A percentile compares a stretch with the other conserved stretches of the same genome.
Evolutionary conservation across 2,797 vertebrate species (phyloP).

Genomic region (Stomatorhinus walkeri): DNA sequence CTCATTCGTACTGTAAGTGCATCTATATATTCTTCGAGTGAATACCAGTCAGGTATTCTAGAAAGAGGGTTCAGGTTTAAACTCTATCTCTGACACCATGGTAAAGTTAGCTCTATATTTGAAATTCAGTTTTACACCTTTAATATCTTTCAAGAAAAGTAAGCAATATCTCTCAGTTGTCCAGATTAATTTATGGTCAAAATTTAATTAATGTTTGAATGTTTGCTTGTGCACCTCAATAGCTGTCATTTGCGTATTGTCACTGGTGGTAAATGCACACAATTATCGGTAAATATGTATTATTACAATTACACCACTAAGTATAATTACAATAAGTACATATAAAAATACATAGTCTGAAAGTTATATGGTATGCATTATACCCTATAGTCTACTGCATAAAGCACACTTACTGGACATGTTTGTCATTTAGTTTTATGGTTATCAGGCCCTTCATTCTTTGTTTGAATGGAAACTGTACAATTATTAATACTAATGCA

Average conservation of each 20-base stretch:
- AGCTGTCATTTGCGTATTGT: neutral
- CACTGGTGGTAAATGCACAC: neutral
- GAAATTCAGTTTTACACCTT: neutral
- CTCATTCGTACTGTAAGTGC: too few species aligned
- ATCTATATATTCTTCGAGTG: neutral
- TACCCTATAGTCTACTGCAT: neutral
- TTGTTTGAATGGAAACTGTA: neutral
- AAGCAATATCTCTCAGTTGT: neutral
- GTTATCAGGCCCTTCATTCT: neutral
- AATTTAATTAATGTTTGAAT: neutral
- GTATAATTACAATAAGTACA: neutral
- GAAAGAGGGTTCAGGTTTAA: neutral
- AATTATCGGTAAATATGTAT: neutral
- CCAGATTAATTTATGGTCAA: neutral
- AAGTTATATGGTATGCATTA: neutral
- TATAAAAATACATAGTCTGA: neutral
- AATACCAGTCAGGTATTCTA: neutral
- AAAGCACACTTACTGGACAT: neutral
- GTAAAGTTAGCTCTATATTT: neutral
- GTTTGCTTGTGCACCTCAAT: neutral
- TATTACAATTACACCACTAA: neutral
- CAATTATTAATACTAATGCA: neutral
- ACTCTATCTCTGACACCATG: neutral
- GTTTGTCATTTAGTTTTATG: neutral
- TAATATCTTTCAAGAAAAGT: neutral